Conservation (phyloP, 1,140 invertebrate species). For the Colletes latitarsis region DNA sequence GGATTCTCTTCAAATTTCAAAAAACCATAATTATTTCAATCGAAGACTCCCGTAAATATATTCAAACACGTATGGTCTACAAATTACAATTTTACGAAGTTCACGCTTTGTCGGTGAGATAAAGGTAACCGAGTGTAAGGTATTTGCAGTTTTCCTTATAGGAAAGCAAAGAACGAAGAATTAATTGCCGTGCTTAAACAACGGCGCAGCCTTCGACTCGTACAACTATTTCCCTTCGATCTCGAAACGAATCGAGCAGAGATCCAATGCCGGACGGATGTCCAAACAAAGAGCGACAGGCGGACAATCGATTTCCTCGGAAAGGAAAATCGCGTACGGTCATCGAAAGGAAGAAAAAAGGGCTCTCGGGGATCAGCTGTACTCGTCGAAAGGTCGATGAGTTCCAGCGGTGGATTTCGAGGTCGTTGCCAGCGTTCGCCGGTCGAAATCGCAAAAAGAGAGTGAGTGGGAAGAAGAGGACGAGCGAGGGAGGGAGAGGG, state of each 20-base stretch:
- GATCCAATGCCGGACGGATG: too few relatives aligned
- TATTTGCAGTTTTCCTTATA: too few relatives aligned
- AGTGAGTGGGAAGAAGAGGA: slow-evolving; percentile 26
- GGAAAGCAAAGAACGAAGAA: background rate
- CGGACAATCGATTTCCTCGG: background rate
- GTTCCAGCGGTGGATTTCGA: slow-evolving; percentile 51
- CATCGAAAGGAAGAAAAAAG: slow-evolving; percentile 42
- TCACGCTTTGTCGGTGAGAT: too few relatives aligned
- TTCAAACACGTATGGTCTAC: too few relatives aligned
- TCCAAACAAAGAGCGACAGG: background rate
- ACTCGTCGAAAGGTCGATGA: slow-evolving; percentile 57
- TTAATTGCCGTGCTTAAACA: too few relatives aligned
- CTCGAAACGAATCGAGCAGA: too few relatives aligned
- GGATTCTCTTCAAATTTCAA: background rate
- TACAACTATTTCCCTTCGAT: too few relatives aligned
- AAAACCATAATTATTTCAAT: background rate
- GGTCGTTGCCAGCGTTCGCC: slow-evolving; percentile 50
- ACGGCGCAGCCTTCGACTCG: too few relatives aligned
- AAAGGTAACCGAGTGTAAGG: too few relatives aligned
- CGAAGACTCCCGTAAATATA: too few relatives aligned
- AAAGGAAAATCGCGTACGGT: background rate
- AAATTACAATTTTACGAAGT: too few relatives aligned
- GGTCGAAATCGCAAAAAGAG: slow-evolving; percentile 56
- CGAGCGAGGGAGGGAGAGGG: slow-evolving; percentile 4
- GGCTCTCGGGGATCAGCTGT: slow-evolving; percentile 22